Conservation (phyloP, 2,113 vertebrate genomes). For the Labeo rohita region DNA sequence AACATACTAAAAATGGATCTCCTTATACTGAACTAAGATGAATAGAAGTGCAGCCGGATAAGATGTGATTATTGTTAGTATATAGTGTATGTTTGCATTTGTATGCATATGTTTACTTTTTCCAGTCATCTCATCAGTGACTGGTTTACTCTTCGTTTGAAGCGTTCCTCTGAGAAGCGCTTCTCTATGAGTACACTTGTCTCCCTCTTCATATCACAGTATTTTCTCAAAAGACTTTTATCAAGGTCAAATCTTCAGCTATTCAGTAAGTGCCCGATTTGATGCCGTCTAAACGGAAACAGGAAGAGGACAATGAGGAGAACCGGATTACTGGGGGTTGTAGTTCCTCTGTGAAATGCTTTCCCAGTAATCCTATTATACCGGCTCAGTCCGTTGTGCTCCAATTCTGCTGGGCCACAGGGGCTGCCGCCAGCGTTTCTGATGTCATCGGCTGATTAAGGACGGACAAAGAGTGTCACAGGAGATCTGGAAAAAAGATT, state of each 20-base stretch:
- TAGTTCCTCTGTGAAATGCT: conserved; percentile 55
- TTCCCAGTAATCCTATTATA: conserved; percentile 61
- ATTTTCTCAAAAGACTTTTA: not conserved
- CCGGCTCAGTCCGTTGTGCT: conserved; percentile 49
- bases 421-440: conserved; percentile 18
- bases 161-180: not conserved
- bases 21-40: not conserved
- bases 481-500: conserved; percentile 34
- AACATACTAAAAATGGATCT: no score
- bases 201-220: not conserved
- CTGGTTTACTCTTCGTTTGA: not conserved
- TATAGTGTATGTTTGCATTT: no score
- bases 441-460: conserved; percentile 45
- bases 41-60: not conserved
- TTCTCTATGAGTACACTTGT: not conserved
- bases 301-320: conserved; percentile 48
- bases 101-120: no score
- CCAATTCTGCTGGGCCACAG: conserved; percentile 44
- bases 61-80: no score
- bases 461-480: conserved; percentile 46
- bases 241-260: conserved; percentile 11
- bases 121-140: not conserved
- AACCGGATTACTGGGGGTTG: conserved; percentile 56
- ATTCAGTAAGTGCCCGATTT: not conserved
- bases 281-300: not conserved